These are phyloP conservation scores for Rhyacichthys aspro DNA, from an alignment of 2,797 vertebrate genomes.

Conservation along the genomic window DNA sequence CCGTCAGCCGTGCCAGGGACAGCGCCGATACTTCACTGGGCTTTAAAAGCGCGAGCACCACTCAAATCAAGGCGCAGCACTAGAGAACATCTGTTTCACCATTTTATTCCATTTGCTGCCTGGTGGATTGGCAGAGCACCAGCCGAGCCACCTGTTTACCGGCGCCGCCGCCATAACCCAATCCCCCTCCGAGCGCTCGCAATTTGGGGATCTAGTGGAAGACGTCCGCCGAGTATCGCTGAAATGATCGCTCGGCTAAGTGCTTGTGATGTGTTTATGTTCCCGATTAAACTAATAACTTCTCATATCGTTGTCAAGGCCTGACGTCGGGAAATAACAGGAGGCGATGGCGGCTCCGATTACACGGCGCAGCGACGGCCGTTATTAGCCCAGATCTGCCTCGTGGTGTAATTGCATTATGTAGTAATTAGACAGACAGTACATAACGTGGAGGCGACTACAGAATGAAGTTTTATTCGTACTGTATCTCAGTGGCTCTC, in stretches of 20 bases:
- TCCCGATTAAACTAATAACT: slow-evolving; percentile 74
- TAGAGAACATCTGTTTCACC: slow-evolving; percentile 68
- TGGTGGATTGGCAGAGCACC: slow-evolving; percentile 61
- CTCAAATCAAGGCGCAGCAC: slow-evolving; percentile 63
- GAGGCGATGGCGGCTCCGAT: slow-evolving; percentile 62
- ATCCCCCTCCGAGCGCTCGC: slow-evolving; percentile 48
- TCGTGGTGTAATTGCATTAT: too few relatives aligned
- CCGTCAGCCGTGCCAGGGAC: slow-evolving; percentile 46
- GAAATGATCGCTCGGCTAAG: slow-evolving; percentile 71
- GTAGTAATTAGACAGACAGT: too few relatives aligned
- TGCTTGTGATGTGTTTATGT: slow-evolving; percentile 77
- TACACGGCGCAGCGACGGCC: slow-evolving; percentile 56
- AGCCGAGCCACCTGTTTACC: slow-evolving; percentile 70
- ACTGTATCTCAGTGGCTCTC: too few relatives aligned
- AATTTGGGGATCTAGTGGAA: slow-evolving; percentile 54
- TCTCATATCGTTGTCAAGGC: slow-evolving; percentile 66
- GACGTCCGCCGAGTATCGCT: slow-evolving; percentile 57
- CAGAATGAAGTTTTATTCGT: too few relatives aligned
- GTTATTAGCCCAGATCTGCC: slow-evolving; percentile 48
- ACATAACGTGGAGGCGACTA: too few relatives aligned
- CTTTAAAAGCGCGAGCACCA: slow-evolving; percentile 60
- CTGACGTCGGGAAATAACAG: slow-evolving; percentile 59
- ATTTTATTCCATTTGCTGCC: slow-evolving; percentile 71
- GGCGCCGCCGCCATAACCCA: slow-evolving; percentile 33
- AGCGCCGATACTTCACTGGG: slow-evolving; percentile 44